Evolutionary conservation across 2,797 vertebrate genomes (phyloP).

Genomic region (Gorsachius magnificus): DNA sequence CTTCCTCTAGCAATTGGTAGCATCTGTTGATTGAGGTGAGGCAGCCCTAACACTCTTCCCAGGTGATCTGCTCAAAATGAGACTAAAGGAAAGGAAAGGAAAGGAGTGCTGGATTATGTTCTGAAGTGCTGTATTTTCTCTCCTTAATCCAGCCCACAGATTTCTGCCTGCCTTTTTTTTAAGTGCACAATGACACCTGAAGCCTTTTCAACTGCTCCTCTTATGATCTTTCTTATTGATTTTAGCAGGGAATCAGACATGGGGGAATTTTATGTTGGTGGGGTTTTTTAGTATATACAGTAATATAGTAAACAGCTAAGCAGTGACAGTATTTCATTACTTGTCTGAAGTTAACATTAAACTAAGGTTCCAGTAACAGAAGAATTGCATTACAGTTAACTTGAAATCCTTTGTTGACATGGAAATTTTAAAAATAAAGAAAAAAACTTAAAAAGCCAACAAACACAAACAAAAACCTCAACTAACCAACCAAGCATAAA

Average conservation of each 20-base stretch:
- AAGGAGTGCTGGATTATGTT: background rate
- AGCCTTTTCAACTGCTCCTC: background rate
- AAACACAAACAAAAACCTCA: background rate
- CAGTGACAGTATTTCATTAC: background rate
- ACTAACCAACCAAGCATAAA: background rate
- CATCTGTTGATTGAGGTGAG: background rate
- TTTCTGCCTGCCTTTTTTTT: background rate
- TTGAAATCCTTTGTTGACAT: constrained; percentile 14
- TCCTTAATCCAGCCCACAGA: background rate
- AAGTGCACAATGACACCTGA: background rate
- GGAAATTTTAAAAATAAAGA: constrained; percentile 9
- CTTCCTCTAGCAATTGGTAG: background rate
- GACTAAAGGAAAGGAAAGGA: background rate
- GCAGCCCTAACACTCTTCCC: background rate
- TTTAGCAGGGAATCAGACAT: background rate
- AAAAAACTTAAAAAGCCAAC: background rate
- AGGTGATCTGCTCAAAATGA: background rate
- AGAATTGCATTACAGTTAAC: background rate
- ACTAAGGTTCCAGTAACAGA: background rate
- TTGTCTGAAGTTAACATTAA: constrained; percentile 11
- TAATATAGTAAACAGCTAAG: background rate
- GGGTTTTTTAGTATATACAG: background rate
- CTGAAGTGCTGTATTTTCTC: background rate
- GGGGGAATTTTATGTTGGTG: background rate
- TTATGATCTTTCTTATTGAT: background rate